Conservation (phyloP, 2,797 vertebrate species). For the Cheirogaleus major region DNA sequence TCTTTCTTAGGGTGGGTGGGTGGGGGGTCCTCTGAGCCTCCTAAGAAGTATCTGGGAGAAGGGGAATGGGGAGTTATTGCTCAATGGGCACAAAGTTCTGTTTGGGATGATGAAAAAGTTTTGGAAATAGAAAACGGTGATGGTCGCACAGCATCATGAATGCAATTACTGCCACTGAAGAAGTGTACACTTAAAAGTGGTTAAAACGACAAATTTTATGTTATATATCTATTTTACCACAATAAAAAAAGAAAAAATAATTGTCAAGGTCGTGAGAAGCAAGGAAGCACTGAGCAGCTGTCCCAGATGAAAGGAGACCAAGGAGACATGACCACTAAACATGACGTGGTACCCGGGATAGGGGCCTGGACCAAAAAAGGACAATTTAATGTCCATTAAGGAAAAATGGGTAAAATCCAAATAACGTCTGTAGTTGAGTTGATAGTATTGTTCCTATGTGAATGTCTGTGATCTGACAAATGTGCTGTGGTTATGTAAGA, state of each 20-base stretch:
- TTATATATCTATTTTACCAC: not conserved
- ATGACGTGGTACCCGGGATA: fast-evolving
- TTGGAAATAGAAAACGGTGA: not conserved
- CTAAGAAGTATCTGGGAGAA: not conserved
- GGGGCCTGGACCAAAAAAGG: not conserved
- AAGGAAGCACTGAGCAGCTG: not conserved
- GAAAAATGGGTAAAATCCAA: not conserved
- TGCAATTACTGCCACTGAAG: not conserved
- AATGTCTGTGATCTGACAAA: not conserved
- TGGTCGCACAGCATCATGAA: not conserved
- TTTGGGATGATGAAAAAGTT: not conserved
- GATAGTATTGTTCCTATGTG: not conserved
- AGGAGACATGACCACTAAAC: not conserved
- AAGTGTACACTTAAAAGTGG: not conserved
- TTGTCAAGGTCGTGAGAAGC: not conserved
- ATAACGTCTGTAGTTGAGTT: not conserved
- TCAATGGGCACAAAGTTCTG: not conserved
- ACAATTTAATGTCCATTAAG: not conserved
- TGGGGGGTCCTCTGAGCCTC: not conserved
- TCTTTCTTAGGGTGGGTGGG: not conserved
- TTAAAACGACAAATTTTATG: not conserved
- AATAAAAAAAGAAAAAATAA: not conserved
- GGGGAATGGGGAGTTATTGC: not conserved
- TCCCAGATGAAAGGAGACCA: not conserved
- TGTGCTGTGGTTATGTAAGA: constrained; percentile 39